Evolutionary conservation across 2,888 invertebrate species (phyloP).

Genomic region (Oegoconia quadripuncta): DNA sequence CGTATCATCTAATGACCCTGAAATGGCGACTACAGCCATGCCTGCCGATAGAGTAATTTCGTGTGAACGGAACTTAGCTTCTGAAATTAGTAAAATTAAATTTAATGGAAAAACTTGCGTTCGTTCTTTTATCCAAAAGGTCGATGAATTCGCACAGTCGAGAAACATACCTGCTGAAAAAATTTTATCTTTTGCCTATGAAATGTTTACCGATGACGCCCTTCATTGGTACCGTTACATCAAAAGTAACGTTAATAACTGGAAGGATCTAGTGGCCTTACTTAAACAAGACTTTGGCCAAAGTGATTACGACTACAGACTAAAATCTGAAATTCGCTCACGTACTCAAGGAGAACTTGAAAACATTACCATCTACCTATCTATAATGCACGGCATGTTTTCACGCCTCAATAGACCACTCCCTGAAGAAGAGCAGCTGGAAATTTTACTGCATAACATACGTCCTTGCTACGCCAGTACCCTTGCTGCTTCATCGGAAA

Average conservation of each 20-base stretch:
- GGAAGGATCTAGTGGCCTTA: neutral
- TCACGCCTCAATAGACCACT: constrained; percentile 11
- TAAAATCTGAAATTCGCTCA: constrained; percentile 1
- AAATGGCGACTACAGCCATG: no score
- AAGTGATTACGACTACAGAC: constrained; percentile 15
- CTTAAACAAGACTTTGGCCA: constrained; percentile 11
- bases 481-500: neutral
- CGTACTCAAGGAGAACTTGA: constrained; percentile 10
- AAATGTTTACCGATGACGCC: no score
- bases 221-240: no score
- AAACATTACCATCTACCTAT: constrained; percentile 5
- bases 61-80: no score
- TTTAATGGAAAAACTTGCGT: constrained; percentile 13
- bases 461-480: constrained; percentile 4
- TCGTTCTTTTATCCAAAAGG: constrained; percentile 9
- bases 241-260: neutral
- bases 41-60: no score
- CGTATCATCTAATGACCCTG: no score
- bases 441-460: constrained; percentile 17
- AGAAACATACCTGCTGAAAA: constrained; percentile 1
- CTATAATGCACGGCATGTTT: constrained; percentile 18
- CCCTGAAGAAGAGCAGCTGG: constrained; percentile 14
- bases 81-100: no score
- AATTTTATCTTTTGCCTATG: constrained; percentile 7
- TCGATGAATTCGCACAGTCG: constrained; percentile 7